phyloP scores from a whole-genome alignment of 2,113 vertebrate genomes.

The Lamprologus speciosus region DNA sequence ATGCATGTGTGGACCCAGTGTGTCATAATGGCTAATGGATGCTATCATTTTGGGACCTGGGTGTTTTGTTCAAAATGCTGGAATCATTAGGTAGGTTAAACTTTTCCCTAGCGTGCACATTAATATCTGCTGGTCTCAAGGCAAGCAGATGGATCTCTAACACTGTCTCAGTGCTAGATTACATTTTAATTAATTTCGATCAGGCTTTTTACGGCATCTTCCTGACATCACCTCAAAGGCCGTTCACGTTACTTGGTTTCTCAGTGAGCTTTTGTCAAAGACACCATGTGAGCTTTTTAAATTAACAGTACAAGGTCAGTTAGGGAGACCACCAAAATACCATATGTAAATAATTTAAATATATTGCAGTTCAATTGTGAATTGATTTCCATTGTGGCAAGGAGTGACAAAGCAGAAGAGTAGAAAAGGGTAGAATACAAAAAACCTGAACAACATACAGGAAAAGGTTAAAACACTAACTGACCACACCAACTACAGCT shows the following conservation, averaged over 20 bases:
- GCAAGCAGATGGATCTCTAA: slow-evolving; percentile 11
- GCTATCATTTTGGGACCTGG: not conserved
- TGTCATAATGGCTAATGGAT: not conserved
- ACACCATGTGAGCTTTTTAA: not conserved
- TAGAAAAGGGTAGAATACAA: not conserved
- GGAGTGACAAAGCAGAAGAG: accelerated
- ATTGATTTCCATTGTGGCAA: not conserved
- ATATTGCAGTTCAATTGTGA: not conserved
- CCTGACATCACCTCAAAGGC: not conserved
- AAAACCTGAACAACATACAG: not conserved
- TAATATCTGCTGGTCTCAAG: not conserved
- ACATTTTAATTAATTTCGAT: slow-evolving; percentile 29
- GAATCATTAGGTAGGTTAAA: not conserved
- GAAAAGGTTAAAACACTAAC: not conserved
- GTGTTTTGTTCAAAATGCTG: not conserved
- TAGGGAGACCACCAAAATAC: not conserved
- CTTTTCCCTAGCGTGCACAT: not conserved
- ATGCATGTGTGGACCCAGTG: not conserved
- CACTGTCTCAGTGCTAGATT: not conserved
- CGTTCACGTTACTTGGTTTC: not conserved
- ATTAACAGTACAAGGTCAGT: not conserved
- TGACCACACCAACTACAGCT: accelerated
- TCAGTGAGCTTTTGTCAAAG: not conserved
- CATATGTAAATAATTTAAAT: not conserved
- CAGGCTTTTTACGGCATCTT: not conserved